These are phyloP conservation scores for Lepidocyrtinus sp. DNA, from an alignment of 2,888 invertebrate species.

Conservation along the genomic window DNA sequence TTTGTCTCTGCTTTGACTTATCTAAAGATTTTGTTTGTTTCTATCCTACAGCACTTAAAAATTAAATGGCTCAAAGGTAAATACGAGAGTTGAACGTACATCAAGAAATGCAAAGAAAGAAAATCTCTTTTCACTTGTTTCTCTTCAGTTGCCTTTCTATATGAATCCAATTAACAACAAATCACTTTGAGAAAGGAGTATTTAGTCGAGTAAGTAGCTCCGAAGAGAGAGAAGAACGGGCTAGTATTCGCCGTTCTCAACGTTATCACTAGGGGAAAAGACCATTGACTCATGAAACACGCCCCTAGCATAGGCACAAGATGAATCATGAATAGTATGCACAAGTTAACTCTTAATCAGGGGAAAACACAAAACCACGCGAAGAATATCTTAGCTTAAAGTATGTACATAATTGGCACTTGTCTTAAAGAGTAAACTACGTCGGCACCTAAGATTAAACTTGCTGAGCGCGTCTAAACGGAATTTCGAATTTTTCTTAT, in stretches of 20 bases:
- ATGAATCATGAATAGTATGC: neutral
- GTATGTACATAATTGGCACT: no score
- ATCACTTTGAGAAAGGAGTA: conserved; percentile 27
- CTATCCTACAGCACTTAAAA: no score
- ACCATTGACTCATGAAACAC: conserved; percentile 42
- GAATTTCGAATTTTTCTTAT: neutral
- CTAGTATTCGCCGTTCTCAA: conserved; percentile 7
- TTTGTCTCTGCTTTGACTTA: no score
- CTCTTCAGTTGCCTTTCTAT: no score
- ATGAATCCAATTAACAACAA: conserved; percentile 47
- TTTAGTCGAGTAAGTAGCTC: conserved; percentile 24
- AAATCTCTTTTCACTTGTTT: conserved; percentile 28
- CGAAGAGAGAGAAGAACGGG: conserved; percentile 17
- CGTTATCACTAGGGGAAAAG: conserved; percentile 20
- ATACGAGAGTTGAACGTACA: conserved; percentile 16
- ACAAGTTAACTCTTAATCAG: no score
- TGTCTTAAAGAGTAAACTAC: no score
- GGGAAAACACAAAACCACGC: no score
- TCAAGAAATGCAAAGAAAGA: neutral
- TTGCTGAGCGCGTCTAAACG: no score
- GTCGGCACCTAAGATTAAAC: no score
- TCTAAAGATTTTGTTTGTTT: no score
- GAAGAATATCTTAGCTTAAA: no score
- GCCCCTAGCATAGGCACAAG: neutral
- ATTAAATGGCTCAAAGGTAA: neutral